Evolutionary conservation across 2,797 vertebrate species (phyloP), one percentile per base, ranked within the genome.

Genomic region (Chrosomus eos): DNA sequence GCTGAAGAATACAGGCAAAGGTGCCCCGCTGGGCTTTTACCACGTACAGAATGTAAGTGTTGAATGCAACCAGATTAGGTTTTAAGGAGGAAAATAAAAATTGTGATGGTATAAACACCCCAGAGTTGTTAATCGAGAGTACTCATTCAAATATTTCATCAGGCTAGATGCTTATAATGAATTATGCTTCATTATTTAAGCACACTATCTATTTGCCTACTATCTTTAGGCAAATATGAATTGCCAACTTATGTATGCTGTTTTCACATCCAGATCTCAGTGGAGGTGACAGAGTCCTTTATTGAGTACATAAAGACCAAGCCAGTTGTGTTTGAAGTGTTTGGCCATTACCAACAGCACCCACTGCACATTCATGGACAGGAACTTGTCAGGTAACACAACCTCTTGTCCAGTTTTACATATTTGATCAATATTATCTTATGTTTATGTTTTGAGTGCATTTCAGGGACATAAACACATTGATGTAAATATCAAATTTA

Each of bases 301-400:
- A 97, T 97, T 76, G 98, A 99, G 76, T 98, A 99, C 87, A 97
- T 99, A 91, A 99, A 97, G 94, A 96, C 91, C 81, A 99, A 99
- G 64, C 98, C 98, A 2, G 97, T 99, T 10, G 98, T 99, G 77
- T 99, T 99, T 91, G 98, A 99, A 91, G 98, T 99, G 85, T 99
- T 99, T n/a, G 98, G 98, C 1, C 98, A 99, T 92, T 99, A 98
- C 89, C 98, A 99, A 92, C 98, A 98, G 89, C 97, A 99, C 83
- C 97, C 98, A 2, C 94, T 96, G 66, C 96, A 99, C 84, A 89
- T 95, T 48, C 97, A 98, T 33, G 97, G 97, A 38, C 97, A 97
- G 91, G 98, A 99, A 75, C 91, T 97, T 81, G 95, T 91, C 94
- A 98, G 97, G 98, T 99, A 87, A 14, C 21, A 13, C 21, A 13